Base-by-base conservation (phyloP, 2,888 invertebrate species). In the Catotricha subobsoleta region DNA sequence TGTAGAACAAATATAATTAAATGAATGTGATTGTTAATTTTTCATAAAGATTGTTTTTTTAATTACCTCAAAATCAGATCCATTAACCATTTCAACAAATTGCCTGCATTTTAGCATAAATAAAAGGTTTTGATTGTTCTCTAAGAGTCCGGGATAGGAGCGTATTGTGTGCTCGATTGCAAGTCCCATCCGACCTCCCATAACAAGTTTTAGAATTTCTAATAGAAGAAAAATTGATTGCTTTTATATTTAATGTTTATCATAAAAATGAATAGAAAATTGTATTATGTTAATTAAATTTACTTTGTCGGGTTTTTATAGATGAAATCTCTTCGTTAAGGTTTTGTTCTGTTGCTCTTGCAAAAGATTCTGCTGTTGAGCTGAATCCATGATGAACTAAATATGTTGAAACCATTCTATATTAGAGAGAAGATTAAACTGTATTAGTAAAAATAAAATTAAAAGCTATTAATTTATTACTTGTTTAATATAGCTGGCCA, bases 51-150 rank as follows among this genome's bases (percentile, higher is more conserved):
- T 12, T 39, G 16, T 19, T 39, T 39, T 28, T 28, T 34, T 33
- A n/a, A n/a, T 64, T 66, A 71, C 74, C 63, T 76, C 82, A 35
- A 77, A 72, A 64, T 90, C 88, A 42, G 83, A 77, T 44, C 90
- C 90, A 63, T 86, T 86, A 49, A 97, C 88, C 91, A 95, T 94
- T 67, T 98, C 97, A 29, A 97, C 86, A 67, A 98, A 98, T 69
- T 98, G 95, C 47, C 97, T 80, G 59, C 94, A 94, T 66, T 94
- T 94, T 55, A 97, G 75, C 71, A 87, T 80, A 67, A 98, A 95
- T 60, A 90, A 71, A 52, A 97, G 72, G 64, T 91, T 88, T 51
- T 76, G 77, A 66, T 94, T 86, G 43, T 76, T 73, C 62, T 94
- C 91, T 56, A 97, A 68, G 46, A 97, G 72, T n/a, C 83, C 86